These are phyloP conservation scores for Allochrocebus solatus DNA, from an alignment of 2,797 vertebrate genomes.

Conservation along the genomic window DNA sequence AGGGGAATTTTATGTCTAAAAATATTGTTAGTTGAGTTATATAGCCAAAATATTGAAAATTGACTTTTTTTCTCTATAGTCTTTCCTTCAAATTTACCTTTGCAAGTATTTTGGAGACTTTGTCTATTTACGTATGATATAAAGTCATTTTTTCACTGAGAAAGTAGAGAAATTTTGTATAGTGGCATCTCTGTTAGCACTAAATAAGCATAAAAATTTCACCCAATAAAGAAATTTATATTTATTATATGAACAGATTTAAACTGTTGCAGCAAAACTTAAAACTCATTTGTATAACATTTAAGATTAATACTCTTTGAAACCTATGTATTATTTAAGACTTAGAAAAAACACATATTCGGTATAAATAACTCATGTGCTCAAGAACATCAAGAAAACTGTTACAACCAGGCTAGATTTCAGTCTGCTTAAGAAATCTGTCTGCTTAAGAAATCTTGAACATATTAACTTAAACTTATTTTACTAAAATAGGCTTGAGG, in stretches of 20 bases:
- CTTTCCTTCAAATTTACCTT: background rate
- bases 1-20: background rate
- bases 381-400: background rate
- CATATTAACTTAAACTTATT: background rate
- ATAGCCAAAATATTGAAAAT: background rate
- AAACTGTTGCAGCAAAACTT: background rate
- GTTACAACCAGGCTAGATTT: background rate
- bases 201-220: constrained; percentile 13
- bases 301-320: constrained; percentile 35
- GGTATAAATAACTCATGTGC: background rate
- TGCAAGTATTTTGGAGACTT: background rate
- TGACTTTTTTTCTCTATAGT: background rate
- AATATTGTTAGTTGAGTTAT: background rate
- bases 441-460: background rate
- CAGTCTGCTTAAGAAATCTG: background rate
- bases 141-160: constrained; percentile 10
- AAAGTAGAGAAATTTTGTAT: constrained; percentile 4
- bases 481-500: background rate
- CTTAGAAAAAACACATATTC: background rate
- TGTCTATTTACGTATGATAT: background rate
- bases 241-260: constrained; percentile 18
- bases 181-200: background rate
- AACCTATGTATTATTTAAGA: background rate
- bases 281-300: constrained; percentile 5
- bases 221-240: constrained; percentile 3